Percentiles rank a stretch among this genome's conserved stretches.
Conservation (phyloP, 2,888 invertebrate species). For the Drosophila tanythrix region DNA sequence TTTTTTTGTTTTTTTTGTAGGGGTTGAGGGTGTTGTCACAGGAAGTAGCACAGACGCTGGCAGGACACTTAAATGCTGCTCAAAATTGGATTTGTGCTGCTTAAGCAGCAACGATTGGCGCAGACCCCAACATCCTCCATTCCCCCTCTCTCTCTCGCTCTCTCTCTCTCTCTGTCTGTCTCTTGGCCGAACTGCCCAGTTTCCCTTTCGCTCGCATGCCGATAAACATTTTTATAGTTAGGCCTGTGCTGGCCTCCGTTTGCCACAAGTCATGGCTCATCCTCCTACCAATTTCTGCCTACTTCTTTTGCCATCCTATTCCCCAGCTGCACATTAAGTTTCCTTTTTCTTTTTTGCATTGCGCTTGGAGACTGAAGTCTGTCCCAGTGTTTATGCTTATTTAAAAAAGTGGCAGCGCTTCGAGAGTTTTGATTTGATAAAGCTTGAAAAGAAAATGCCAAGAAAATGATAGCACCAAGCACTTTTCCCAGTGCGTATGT, state of each 20-base stretch:
- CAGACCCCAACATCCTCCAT: neutral
- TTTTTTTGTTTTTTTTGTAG: neutral
- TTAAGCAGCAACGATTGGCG: constrained; percentile 35
- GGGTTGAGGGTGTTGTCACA: constrained; percentile 25
- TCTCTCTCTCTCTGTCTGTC: neutral
- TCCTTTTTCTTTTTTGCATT: constrained; percentile 5
- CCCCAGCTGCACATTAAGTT: constrained; percentile 76
- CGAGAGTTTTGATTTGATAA: constrained; percentile 79
- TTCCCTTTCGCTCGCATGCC: constrained; percentile 42
- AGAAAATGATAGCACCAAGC: constrained; percentile 49
- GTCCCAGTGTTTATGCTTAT: constrained; percentile 74
- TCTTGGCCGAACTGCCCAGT: neutral
- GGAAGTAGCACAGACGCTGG: constrained; percentile 52
- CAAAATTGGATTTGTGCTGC: constrained; percentile 77
- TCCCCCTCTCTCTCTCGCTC: neutral
- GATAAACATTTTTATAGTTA: constrained; percentile 78
- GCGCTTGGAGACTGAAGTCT: constrained; percentile 13
- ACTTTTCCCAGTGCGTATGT: constrained; percentile 3
- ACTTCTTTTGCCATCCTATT: constrained; percentile 45
- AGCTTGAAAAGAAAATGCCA: constrained; percentile 57
- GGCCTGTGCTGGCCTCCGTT: constrained; percentile 43
- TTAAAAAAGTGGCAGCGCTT: constrained; percentile 74
- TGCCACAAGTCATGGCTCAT: constrained; percentile 78
- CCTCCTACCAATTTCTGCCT: constrained; percentile 34
- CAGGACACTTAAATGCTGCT: constrained; percentile 73